phyloP scores from a whole-genome alignment of 2,113 vertebrate genomes.

The Dermatemys mawii region DNA sequence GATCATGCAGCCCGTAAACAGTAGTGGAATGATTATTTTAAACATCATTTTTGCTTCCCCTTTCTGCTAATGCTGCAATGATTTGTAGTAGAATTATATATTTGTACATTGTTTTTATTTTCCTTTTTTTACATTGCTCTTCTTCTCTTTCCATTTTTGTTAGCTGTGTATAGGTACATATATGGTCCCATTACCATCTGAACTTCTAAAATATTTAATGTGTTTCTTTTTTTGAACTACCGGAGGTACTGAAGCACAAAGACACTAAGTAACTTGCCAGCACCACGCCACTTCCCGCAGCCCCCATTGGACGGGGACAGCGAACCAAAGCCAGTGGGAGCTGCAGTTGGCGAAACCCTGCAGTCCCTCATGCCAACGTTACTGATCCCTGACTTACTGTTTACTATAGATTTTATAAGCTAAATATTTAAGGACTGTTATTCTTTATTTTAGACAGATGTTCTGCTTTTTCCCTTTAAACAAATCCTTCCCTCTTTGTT shows the following conservation, averaged over 20 bases:
- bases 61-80: background rate
- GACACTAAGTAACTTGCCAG: background rate
- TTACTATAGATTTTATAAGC: background rate
- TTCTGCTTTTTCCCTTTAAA: slow-evolving; percentile 19
- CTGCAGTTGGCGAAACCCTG: no score
- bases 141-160: background rate
- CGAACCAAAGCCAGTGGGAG: no score
- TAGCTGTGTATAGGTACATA: background rate
- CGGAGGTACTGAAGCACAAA: background rate
- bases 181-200: background rate
- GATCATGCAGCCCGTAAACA: background rate
- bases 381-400: no score
- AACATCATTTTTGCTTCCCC: no score
- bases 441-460: background rate
- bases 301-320: no score
- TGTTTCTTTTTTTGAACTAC: background rate
- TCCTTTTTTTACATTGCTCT: background rate
- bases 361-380: no score
- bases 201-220: background rate
- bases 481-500: background rate
- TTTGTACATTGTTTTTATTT: background rate
- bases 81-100: background rate
- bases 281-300: no score
- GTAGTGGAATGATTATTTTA: background rate
- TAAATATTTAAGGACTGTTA: background rate